phyloP scores from a whole-genome alignment of 2,797 vertebrate genomes.

The Mormyrops attenuatus region DNA sequence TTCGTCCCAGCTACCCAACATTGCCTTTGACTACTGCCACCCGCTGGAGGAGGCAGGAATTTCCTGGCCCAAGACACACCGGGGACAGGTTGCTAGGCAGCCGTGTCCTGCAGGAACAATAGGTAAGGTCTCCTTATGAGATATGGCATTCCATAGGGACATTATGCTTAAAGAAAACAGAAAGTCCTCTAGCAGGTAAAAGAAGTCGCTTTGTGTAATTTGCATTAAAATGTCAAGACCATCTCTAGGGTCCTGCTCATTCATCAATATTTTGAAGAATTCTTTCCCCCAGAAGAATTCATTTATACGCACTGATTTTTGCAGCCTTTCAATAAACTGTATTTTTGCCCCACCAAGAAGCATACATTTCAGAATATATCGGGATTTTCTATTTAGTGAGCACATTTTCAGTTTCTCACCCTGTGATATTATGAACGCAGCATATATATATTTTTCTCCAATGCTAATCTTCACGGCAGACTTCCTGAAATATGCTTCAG shows the following conservation, averaged over 20 bases:
- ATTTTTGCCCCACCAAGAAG: not conserved
- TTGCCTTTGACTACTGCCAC: slow-evolving; percentile 76
- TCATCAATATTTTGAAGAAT: slow-evolving; percentile 1
- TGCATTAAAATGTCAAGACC: slow-evolving; percentile 1
- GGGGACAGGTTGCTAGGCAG: slow-evolving; percentile 76
- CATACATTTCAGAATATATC: not conserved
- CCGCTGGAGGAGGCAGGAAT: slow-evolving; percentile 78
- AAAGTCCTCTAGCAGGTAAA: not conserved
- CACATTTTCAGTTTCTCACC: not conserved
- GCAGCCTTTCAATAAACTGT: slow-evolving; percentile 1
- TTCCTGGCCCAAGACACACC: slow-evolving; percentile 85
- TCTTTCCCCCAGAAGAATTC: not conserved
- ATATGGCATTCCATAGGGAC: not conserved
- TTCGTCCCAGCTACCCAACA: slow-evolving; percentile 75
- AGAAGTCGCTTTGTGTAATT: not conserved
- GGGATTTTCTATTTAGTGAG: not conserved
- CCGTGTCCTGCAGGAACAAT: slow-evolving; percentile 82
- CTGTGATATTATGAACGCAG: not conserved
- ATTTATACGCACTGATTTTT: not conserved
- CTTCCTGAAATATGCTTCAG: not conserved
- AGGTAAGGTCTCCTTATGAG: slow-evolving; percentile 56
- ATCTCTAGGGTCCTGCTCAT: not conserved
- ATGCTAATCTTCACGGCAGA: not conserved
- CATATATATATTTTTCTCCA: not conserved
- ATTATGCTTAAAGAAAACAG: not conserved